Evolutionary conservation across 2,113 vertebrate genomes (phyloP), one percentile per base, ranked within the genome.

Genomic region (Paracanthobrama guichenoti): DNA sequence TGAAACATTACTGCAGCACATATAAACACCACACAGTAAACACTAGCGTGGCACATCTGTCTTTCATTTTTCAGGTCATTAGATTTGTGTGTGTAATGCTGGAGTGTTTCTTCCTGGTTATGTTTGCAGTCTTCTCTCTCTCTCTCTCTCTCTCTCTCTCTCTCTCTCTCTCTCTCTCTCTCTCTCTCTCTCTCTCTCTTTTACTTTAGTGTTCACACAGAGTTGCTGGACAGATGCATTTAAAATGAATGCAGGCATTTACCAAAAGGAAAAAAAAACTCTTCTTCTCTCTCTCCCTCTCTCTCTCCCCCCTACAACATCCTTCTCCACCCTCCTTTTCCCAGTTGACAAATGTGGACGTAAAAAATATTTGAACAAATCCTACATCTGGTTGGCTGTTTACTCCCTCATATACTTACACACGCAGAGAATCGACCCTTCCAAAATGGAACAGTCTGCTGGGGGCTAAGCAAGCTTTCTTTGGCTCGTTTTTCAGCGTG

Each of bases 381-480:
- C 24, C 74, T 67, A 39, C 28, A 77, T 84, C 59, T 77, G 72
- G 74, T 66, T 62, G 28, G 39, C 73, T 76, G 72, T 66, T 73
- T 7, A 16, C 71, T 77, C 72, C 28, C 72, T 69, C 22, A 46
- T 42, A 59, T 73, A 22, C 50, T 77, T 35, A 48, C 13, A 62
- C 53, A 66, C 42, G 39, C 64, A 80, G 22, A 79, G 53, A 83
- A 62, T 62, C 6, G 6, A 18, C 64, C 55, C 60, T 69, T 81
- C 79, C 48, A 82, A 69, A 82, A 82, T 82, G 80, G 64, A 39
- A 39, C 71, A 39, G 64, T 82, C 80, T 57, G 48, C 79, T 82
- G 48, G 66, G 80, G 80, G 66, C 48, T 71, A 82, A 82, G 20
- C 46, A 67, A 22, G 50, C 10, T 53, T 82, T 24, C 31, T 53